Base-by-base conservation (phyloP, 2,888 invertebrate genomes). In the Ypsolopha scabrella region DNA sequence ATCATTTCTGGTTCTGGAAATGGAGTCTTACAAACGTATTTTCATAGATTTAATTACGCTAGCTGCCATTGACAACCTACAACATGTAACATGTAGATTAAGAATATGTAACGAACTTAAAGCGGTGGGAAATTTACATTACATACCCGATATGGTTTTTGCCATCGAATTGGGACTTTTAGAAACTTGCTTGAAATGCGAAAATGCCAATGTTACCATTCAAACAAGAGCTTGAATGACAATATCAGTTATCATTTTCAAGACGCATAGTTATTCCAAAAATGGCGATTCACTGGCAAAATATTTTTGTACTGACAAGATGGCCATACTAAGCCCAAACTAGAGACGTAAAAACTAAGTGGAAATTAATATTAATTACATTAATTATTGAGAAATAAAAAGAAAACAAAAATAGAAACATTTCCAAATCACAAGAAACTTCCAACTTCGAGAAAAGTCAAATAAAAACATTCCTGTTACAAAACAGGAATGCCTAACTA, bases 51-150 rank as follows among this genome's bases (percentile, higher is more conserved):
- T n/a, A n/a, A 24, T 24, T 24, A 24, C 24, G 4, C 4, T 24
- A 24, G 24, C 24, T 24, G 24, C 24, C 24, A 24, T 24, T 24
- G 24, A 4, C 24, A 24, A 4, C 24, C 2, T 24, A 24, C 24
- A 4, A 24, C n/a, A n/a, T n/a, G 24, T 24, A 24, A 2, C 24
- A 24, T 24, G 24, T 24, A 24, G 24, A 24, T 24, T 43, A 13
- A 43, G 43, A 43, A 34, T 39, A 41, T 50, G 13, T 50, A 50
- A 41, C n/a, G 41, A 50, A 49, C 36, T 48, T 14, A 13, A 46
- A 70, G 81, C 82, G 83, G 85, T 85, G 85, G 83, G 85, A 85
- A 68, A 60, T 68, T 70, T 64, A 65, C 65, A 58, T 63, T 66
- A 50, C 36, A 73, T 80, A 82, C 76, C 81, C 80, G 82, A 78